Conservation (phyloP, 2,113 vertebrate species). For the Eublepharis macularius region DNA sequence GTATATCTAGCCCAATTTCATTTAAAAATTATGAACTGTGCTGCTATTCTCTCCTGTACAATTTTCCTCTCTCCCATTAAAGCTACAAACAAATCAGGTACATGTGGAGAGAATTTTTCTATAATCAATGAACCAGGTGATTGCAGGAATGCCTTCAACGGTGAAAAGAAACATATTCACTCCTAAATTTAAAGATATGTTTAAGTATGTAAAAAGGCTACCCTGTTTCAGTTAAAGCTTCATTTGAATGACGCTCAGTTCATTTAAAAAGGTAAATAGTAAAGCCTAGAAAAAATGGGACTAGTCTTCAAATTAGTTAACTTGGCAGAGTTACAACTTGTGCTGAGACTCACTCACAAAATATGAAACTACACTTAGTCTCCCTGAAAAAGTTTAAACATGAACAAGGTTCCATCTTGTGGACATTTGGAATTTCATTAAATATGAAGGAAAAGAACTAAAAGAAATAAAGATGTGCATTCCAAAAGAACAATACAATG, state of each 20-base stretch:
- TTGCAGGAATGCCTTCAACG: neutral
- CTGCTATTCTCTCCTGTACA: neutral
- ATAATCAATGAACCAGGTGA: neutral
- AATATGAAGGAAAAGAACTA: neutral
- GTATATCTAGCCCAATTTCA: no score
- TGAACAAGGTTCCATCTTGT: neutral
- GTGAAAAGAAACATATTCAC: neutral
- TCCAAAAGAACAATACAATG: neutral
- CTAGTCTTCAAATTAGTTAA: neutral
- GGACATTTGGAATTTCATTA: neutral
- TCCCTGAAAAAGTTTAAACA: neutral
- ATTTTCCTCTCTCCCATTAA: neutral
- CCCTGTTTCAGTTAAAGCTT: neutral
- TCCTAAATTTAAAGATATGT: neutral
- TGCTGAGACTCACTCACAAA: neutral
- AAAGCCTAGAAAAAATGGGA: neutral
- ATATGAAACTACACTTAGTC: neutral
- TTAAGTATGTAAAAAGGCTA: neutral
- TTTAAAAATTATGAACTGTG: no score
- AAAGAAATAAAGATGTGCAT: neutral
- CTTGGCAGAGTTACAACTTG: neutral
- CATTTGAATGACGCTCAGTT: neutral
- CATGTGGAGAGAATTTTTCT: neutral
- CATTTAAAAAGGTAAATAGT: neutral
- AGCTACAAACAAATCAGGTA: neutral